phyloP scores from a whole-genome alignment of 1,140 invertebrate species.

The Tenebrio molitor region DNA sequence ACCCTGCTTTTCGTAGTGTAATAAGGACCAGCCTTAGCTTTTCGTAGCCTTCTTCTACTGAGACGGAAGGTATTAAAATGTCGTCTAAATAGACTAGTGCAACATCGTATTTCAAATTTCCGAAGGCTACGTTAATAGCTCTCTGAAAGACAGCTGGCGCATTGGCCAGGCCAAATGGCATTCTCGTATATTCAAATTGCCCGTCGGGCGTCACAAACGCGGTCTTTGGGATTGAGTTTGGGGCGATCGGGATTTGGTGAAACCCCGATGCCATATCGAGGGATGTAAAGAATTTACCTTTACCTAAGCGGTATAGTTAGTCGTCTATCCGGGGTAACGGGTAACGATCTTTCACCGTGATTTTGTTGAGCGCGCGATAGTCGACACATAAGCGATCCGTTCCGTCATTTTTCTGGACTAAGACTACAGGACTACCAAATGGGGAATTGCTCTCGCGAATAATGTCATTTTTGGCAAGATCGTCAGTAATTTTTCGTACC shows the following conservation, averaged over 20 bases:
- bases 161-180: conserved; percentile 56
- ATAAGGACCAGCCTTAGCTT: conserved; percentile 1
- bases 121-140: conserved; percentile 36
- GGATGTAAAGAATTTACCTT: conserved; percentile 55
- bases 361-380: conserved; percentile 55
- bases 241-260: conserved; percentile 59
- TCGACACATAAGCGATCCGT: conserved; percentile 57
- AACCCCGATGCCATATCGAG: conserved; percentile 56
- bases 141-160: conserved; percentile 54
- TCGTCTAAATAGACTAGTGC: conserved; percentile 62
- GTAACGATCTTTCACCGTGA: conserved; percentile 56
- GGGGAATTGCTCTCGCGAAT: conserved; percentile 55
- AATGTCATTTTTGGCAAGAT: conserved; percentile 48
- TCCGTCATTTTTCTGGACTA: conserved; percentile 59
- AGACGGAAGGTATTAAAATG: conserved; percentile 53
- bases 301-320: conserved; percentile 53
- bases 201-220: conserved; percentile 53
- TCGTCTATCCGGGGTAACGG: conserved; percentile 63
- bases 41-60: background rate
- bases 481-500: conserved; percentile 46
- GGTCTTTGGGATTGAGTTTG: conserved; percentile 60
- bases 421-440: conserved; percentile 60
- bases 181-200: conserved; percentile 56
- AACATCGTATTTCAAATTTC: conserved; percentile 39
- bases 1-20: background rate